Evolutionary conservation across 2,888 invertebrate genomes (phyloP).

Genomic region (Fragum fragum): DNA sequence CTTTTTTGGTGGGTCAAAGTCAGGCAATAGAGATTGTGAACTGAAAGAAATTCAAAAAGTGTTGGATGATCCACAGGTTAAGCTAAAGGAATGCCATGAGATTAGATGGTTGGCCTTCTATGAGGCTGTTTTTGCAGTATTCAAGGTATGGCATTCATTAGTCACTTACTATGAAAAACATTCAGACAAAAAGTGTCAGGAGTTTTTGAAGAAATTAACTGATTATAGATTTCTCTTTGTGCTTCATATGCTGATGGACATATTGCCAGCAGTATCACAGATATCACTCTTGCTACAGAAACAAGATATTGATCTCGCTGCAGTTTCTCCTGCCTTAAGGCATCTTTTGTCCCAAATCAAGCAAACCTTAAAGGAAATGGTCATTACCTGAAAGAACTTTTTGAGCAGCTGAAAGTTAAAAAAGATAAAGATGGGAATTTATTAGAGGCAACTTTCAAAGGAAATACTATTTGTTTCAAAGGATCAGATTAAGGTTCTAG

Average conservation of each 20-base stretch:
- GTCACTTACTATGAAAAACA: conserved; percentile 25
- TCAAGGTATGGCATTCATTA: conserved; percentile 21
- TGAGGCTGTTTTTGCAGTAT: conserved; percentile 34
- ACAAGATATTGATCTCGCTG: conserved; percentile 4
- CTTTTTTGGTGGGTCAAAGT: conserved; percentile 25
- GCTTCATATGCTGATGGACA: conserved; percentile 23
- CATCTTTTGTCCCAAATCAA: background rate
- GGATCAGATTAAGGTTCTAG: background rate
- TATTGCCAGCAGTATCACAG: conserved; percentile 5
- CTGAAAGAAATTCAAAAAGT: conserved; percentile 39
- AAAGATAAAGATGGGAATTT: conserved; percentile 1
- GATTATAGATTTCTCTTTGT: conserved; percentile 21
- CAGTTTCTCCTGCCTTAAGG: background rate
- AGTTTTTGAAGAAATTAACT: conserved; percentile 9
- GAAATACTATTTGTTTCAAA: conserved; percentile 8
- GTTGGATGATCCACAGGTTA: conserved; percentile 14
- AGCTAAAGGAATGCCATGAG: conserved; percentile 30
- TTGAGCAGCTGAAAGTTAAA: background rate
- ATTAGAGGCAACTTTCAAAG: conserved; percentile 13
- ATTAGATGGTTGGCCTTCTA: conserved; percentile 41
- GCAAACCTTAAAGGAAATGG: background rate
- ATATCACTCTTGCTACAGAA: background rate
- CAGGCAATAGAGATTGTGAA: conserved; percentile 21
- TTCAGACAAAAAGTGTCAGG: conserved; percentile 11
- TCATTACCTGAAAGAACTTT: background rate